Evolutionary conservation across 2,888 invertebrate genomes (phyloP).

Genomic region (Liopterus haemorrhoidalis): DNA sequence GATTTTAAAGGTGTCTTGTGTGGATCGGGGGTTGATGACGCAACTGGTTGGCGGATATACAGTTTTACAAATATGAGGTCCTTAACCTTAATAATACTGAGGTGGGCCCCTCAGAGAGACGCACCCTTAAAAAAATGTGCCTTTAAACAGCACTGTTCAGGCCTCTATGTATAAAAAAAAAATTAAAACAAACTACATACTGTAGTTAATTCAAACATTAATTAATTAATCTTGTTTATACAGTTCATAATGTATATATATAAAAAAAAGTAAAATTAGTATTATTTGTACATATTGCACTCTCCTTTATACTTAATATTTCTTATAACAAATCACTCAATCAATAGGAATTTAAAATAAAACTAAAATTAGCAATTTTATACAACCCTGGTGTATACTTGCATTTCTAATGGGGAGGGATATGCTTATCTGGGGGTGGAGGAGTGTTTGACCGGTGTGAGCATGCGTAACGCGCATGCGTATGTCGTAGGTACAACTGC

Average conservation of each 20-base stretch:
- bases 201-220: no score
- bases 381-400: not conserved
- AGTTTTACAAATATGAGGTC: no score
- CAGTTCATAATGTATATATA: conserved; percentile 32
- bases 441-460: no score
- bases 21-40: no score
- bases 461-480: no score
- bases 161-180: no score
- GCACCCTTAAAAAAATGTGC: not conserved
- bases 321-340: conserved; percentile 19
- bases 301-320: conserved; percentile 46
- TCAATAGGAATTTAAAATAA: conserved; percentile 21
- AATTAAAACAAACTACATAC: no score
- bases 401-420: conserved; percentile 1
- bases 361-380: conserved; percentile 2
- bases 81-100: conserved; percentile 17
- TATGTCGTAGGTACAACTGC: no score
- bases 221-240: conserved; percentile 40
- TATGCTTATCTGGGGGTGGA: conserved; percentile 8
- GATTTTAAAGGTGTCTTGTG: no score
- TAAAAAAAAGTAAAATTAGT: conserved; percentile 47
- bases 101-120: not conserved
- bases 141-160: no score
- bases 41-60: no score
- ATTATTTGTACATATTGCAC: conserved; percentile 72